Evolutionary conservation across 1,140 invertebrate genomes (phyloP).

Genomic region (Antheraea pernyi): DNA sequence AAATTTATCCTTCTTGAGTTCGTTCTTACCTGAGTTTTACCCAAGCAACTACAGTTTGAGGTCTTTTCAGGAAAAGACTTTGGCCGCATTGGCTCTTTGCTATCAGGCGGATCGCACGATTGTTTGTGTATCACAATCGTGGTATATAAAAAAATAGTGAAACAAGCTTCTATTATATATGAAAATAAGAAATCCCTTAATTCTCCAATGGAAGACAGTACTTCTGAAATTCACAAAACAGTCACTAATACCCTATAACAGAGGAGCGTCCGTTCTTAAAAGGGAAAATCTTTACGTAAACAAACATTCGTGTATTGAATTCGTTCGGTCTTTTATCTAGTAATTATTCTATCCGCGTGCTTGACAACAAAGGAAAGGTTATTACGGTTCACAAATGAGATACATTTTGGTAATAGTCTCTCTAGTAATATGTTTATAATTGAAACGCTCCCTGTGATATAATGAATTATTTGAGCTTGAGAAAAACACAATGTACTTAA

Average conservation of each 20-base stretch:
- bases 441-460: neutral
- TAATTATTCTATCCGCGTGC: slow-evolving; percentile 2
- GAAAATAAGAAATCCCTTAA: neutral
- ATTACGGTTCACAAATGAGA: slow-evolving; percentile 4
- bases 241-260: neutral
- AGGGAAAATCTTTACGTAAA: slow-evolving; percentile 3
- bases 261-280: neutral
- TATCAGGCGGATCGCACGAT: too few species aligned
- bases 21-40: too few species aligned
- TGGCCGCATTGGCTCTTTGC: too few species aligned
- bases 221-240: neutral
- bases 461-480: neutral
- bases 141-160: too few species aligned
- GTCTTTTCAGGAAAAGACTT: too few species aligned
- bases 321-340: slow-evolving; percentile 4
- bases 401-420: neutral
- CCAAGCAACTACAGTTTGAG: too few species aligned
- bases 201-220: neutral
- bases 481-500: neutral
- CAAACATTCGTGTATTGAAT: slow-evolving; percentile 4
- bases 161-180: neutral
- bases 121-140: too few species aligned
- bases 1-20: too few species aligned
- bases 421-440: slow-evolving; percentile 2
- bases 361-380: slow-evolving; percentile 2